Percentiles rank a stretch among this genome's conserved stretches.
Conservation (phyloP, 2,113 vertebrate species). For the Callorhinus ursinus region DNA sequence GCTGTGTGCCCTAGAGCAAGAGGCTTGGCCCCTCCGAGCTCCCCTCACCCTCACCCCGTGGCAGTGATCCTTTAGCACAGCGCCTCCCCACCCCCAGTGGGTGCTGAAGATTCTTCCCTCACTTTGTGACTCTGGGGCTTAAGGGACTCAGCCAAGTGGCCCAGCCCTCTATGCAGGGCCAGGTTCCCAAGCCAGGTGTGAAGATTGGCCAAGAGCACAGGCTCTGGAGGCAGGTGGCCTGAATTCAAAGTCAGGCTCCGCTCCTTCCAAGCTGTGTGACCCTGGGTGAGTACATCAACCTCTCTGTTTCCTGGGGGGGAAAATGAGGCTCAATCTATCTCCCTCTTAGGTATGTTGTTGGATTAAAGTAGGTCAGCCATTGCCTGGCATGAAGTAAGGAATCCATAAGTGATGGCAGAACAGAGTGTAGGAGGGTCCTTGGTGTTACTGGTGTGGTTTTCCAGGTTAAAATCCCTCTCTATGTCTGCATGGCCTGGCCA, state of each 20-base stretch:
- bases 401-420: background rate
- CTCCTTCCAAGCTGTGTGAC: background rate
- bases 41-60: fast-evolving
- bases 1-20: background rate
- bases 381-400: background rate
- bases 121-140: background rate
- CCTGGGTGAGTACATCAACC: background rate
- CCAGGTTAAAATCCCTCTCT: background rate
- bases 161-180: background rate
- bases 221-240: background rate
- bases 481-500: background rate
- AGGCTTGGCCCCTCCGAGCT: background rate
- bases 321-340: fast-evolving
- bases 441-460: no score
- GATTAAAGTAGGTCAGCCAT: background rate
- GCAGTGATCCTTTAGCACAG: no score
- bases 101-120: background rate
- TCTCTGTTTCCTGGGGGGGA: background rate
- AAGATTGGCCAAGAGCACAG: background rate
- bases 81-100: background rate
- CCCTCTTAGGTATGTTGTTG: background rate
- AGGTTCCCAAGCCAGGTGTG: background rate
- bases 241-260: background rate
- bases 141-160: background rate
- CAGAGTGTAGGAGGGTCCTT: background rate